Base-by-base conservation (phyloP, 2,113 vertebrate species). In the Aspidoscelis tigris region DNA sequence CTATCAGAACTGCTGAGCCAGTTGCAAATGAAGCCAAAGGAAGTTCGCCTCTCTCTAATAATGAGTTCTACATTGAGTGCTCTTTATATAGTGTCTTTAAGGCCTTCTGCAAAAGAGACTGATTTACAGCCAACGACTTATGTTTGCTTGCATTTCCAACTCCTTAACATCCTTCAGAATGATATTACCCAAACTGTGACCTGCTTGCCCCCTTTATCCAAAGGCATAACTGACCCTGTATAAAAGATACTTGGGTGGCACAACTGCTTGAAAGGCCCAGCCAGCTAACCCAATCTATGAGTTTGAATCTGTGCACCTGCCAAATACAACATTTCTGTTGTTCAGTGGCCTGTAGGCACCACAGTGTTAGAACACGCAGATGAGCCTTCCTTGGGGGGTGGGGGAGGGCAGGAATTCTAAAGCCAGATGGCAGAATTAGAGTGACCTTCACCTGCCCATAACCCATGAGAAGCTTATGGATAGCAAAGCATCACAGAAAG, bases 401-500 rank as follows among this genome's bases (percentile, higher is more conserved):
- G 50, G 65, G 77, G 21, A 10, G n/a, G 50, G 65, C 47, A 43
- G 82, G 7, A 68, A 83, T 83, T 43, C 74, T 69, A 12, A 21
- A 83, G 74, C 75, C 82, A 69, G 82, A 69, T 83, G 82, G 73
- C 44, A 76, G 73, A 53, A 83, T 83, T 53, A 83, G 74, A 69
- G 58, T 83, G 82, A 83, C 74, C 82, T 77, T 83, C 74, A 58
- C 73, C 74, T 83, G 73, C 82, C 82, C 74, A 76, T 69, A 55
- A 83, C 69, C 74, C 74, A 65, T 43, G 33, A 69, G 74, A 20
- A 76, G 65, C 50, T 77, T 33, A 69, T 11, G 14, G 33, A 69
- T 74, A 76, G 66, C 74, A 69, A 73, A 76, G n/a, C 73, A 69
- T 83, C 69, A 58, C 64, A 83, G 74, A 83, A 83, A 83, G 53